Percentiles rank a stretch among this genome's conserved stretches.
These are phyloP conservation scores for Drosophila miranda DNA, from an alignment of 1,140 invertebrate species.

Conservation along the genomic window DNA sequence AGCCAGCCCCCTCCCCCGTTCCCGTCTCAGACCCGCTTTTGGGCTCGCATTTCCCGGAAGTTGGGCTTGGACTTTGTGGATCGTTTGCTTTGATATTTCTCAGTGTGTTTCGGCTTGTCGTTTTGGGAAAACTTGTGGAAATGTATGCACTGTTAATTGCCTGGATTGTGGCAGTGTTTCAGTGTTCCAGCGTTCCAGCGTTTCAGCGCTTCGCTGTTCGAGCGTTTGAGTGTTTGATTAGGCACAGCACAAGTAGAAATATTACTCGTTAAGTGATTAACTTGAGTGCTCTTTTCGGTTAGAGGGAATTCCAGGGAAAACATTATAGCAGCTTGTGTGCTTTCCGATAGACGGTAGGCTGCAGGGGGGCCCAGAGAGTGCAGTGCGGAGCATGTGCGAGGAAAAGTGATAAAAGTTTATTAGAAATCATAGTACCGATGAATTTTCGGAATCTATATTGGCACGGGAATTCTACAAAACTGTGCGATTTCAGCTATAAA, in stretches of 20 bases:
- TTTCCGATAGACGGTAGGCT: too few relatives aligned
- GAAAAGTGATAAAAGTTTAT: slow-evolving; percentile 1
- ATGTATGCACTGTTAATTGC: slow-evolving; percentile 57
- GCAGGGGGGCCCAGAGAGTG: slow-evolving; percentile 5
- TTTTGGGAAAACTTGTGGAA: slow-evolving; percentile 31
- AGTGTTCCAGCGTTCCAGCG: not conserved
- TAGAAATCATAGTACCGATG: slow-evolving; percentile 22
- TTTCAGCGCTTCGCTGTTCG: slow-evolving; percentile 2
- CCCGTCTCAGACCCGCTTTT: slow-evolving; percentile 6
- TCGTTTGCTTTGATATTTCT: slow-evolving; percentile 8
- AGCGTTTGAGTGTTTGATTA: slow-evolving; percentile 34
- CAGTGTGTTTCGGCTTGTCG: slow-evolving; percentile 2
- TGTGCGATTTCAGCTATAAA: slow-evolving; percentile 8
- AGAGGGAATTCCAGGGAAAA: slow-evolving; percentile 35
- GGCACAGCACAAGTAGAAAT: slow-evolving; percentile 23
- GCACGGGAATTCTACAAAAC: slow-evolving; percentile 26
- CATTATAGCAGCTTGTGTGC: not conserved
- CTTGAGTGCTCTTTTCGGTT: slow-evolving; percentile 4
- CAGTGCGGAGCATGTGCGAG: not conserved
- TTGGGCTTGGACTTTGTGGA: slow-evolving; percentile 2
- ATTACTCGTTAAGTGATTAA: slow-evolving; percentile 39
- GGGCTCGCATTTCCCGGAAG: slow-evolving; percentile 67
- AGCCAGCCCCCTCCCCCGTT: too few relatives aligned
- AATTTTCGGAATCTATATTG: slow-evolving; percentile 27
- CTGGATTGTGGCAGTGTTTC: slow-evolving; percentile 30